A percentile compares a stretch with the other conserved stretches of the same genome.
These are phyloP conservation scores for Neodiprion lecontei DNA, from an alignment of 1,140 invertebrate species.

Conservation along the genomic window DNA sequence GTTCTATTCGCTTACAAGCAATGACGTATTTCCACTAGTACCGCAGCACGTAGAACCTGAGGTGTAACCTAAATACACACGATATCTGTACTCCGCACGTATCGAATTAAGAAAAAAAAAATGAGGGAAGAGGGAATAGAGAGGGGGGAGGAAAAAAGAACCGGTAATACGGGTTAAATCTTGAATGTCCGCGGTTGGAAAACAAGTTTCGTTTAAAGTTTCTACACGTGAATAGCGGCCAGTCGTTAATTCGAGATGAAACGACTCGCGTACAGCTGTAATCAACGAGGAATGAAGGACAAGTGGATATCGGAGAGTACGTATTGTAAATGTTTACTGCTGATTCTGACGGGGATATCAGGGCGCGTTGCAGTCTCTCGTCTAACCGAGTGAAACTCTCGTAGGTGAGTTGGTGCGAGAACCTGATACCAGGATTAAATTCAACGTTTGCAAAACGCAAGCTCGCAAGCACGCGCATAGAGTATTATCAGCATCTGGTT, in stretches of 20 bases:
- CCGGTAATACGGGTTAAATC: conserved; percentile 4
- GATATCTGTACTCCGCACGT: no score
- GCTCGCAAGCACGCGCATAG: no score
- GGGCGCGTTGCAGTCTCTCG: no score
- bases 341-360: no score
- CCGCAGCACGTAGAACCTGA: no score
- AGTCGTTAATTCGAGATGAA: background rate
- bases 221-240: background rate
- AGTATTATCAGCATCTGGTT: no score
- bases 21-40: no score
- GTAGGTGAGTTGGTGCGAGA: background rate
- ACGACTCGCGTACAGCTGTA: background rate
- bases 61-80: no score
- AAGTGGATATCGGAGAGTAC: background rate
- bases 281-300: background rate
- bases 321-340: no score
- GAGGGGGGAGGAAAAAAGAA: background rate
- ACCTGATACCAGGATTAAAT: background rate
- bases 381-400: no score
- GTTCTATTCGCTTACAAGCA: no score
- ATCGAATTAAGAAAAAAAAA: background rate
- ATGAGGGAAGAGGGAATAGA: background rate
- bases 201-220: background rate
- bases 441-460: background rate
- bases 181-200: background rate